phyloP scores from a whole-genome alignment of 2,113 vertebrate species.

The Amphilophus citrinellus region DNA sequence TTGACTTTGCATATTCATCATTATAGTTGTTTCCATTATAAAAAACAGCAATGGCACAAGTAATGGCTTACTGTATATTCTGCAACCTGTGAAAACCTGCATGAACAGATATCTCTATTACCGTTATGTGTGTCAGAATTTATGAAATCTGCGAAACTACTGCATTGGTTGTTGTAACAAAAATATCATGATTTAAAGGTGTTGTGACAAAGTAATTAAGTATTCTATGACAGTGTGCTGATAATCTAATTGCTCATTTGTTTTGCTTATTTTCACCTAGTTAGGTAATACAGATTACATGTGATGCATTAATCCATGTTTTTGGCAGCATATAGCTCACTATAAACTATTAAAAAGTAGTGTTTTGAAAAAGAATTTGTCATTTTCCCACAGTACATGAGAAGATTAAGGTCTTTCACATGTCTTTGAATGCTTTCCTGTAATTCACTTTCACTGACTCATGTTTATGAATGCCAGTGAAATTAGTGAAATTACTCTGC shows the following conservation, averaged over 20 bases:
- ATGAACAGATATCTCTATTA: no score
- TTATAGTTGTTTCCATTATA: background rate
- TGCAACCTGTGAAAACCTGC: background rate
- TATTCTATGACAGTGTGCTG: background rate
- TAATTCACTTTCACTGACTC: conserved; percentile 31
- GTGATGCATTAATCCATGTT: background rate
- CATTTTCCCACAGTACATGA: background rate
- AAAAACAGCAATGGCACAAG: background rate
- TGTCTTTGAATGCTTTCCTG: background rate
- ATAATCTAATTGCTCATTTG: background rate
- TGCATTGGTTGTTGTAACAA: rapidly evolving
- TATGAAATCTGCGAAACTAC: no score
- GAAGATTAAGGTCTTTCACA: background rate
- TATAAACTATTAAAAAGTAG: rapidly evolving
- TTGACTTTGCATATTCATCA: background rate
- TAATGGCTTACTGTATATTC: rapidly evolving
- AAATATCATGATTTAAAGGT: background rate
- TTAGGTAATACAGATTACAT: background rate
- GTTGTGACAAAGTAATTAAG: background rate
- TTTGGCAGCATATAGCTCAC: background rate
- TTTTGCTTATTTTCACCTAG: background rate
- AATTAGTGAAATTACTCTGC: background rate
- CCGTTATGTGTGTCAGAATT: rapidly evolving
- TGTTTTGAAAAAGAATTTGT: background rate
- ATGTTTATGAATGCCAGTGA: conserved; percentile 11